These are phyloP conservation scores for Leucoraja erinaceus DNA, from an alignment of 2,113 vertebrate genomes.

Conservation along the genomic window DNA sequence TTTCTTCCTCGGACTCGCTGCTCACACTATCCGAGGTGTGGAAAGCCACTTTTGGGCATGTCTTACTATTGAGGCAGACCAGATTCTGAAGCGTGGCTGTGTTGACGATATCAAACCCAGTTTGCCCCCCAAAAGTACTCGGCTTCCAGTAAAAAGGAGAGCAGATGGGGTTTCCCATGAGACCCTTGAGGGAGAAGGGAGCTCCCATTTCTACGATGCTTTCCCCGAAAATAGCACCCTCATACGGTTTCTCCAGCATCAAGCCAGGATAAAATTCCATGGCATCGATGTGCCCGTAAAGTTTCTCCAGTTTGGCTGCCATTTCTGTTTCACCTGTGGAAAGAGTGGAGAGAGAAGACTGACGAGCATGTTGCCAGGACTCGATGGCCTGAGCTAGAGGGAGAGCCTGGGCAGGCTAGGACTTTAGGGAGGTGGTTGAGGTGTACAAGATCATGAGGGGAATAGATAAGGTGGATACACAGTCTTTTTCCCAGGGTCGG, in stretches of 20 bases:
- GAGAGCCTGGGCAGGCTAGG: no score
- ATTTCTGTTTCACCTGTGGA: slow-evolving; percentile 68
- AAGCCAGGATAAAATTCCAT: slow-evolving; percentile 80
- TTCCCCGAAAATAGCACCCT: slow-evolving; percentile 76
- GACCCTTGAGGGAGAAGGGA: slow-evolving; percentile 89
- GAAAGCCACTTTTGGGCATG: slow-evolving; percentile 78
- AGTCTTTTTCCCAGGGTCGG: no score
- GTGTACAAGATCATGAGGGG: no score
- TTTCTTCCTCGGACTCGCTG: slow-evolving; percentile 21
- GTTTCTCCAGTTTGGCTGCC: slow-evolving; percentile 66
- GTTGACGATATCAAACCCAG: slow-evolving; percentile 78
- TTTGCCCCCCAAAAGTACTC: slow-evolving; percentile 83
- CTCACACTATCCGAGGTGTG: slow-evolving; percentile 49
- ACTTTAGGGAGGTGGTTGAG: no score
- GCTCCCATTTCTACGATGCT: slow-evolving; percentile 95
- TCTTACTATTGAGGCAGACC: slow-evolving; percentile 80
- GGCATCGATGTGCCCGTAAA: slow-evolving; percentile 86
- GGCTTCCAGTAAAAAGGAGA: slow-evolving; percentile 93
- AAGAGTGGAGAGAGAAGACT: no score
- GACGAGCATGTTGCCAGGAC: no score
- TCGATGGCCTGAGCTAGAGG: no score
- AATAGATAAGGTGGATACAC: no score
- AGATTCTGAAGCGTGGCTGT: slow-evolving; percentile 71
- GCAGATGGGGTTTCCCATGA: slow-evolving; percentile 90
- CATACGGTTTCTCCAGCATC: slow-evolving; percentile 72